Evolutionary conservation across 2,888 invertebrate species (phyloP).

Genomic region (Machimus rusticus): DNA sequence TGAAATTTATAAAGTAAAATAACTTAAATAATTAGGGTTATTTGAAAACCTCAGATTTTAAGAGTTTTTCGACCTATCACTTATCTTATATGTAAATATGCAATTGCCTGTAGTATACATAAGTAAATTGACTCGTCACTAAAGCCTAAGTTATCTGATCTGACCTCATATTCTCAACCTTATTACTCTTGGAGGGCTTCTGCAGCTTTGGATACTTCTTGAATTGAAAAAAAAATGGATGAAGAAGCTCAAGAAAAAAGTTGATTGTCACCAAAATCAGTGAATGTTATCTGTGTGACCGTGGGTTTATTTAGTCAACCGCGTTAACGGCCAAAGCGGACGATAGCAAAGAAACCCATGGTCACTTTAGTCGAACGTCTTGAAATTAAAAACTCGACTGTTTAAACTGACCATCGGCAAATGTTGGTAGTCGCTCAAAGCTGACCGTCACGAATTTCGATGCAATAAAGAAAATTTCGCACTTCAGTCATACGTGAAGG

Average conservation of each 20-base stretch:
- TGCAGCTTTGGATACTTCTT: too few species aligned
- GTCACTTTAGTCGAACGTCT: not conserved
- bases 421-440: not conserved
- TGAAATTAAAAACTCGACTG: not conserved
- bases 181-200: too few species aligned
- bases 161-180: too few species aligned
- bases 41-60: too few species aligned
- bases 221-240: not conserved
- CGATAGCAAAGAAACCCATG: not conserved
- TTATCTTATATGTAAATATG: too few species aligned
- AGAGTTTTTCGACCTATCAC: too few species aligned
- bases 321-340: not conserved
- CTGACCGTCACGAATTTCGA: not conserved
- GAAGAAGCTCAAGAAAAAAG: not conserved
- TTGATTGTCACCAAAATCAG: not conserved
- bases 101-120: too few species aligned
- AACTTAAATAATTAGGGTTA: too few species aligned
- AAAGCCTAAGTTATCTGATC: too few species aligned
- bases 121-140: too few species aligned
- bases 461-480: not conserved
- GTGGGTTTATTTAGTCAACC: not conserved
- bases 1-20: too few species aligned
- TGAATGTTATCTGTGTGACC: not conserved
- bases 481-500: not conserved
- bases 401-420: not conserved